Conservation (phyloP, 2,113 vertebrate species). For the Catagonus wagneri region DNA sequence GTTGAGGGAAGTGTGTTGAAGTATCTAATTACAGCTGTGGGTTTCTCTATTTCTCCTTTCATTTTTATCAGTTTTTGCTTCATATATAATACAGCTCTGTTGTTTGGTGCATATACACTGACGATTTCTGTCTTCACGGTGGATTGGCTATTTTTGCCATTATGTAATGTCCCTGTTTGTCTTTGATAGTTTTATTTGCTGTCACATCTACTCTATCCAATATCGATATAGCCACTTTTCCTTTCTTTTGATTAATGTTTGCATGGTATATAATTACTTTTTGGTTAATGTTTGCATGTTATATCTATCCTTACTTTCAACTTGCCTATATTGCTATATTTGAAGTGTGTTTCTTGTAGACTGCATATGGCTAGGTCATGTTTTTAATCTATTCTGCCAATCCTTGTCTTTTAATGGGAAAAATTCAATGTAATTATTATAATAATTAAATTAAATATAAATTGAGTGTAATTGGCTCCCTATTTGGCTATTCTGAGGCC, state of each 20-base stretch:
- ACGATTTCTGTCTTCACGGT: not conserved
- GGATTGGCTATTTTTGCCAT: not conserved
- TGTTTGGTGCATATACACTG: not conserved
- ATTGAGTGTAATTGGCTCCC: not conserved
- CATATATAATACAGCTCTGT: not conserved
- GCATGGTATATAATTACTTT: not conserved
- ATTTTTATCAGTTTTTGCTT: not conserved
- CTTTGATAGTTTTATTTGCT: not conserved
- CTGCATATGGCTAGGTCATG: not conserved
- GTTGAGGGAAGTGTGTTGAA: not conserved
- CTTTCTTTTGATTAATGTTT: not conserved
- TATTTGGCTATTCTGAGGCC: not conserved
- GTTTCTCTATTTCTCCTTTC: not conserved
- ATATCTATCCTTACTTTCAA: not conserved
- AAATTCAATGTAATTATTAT: not conserved
- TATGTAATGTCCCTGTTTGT: not conserved
- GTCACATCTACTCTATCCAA: not conserved
- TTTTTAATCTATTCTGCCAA: slow-evolving; percentile 2
- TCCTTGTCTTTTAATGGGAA: slow-evolving; percentile 25
- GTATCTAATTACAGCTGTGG: not conserved
- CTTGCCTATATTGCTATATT: not conserved
- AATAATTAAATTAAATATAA: not conserved
- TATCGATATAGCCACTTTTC: not conserved
- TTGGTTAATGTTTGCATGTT: not conserved
- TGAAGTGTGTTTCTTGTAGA: not conserved